A percentile compares a stretch with the other conserved stretches of the same genome.
Conservation (phyloP, 2,888 invertebrate genomes). For the Branchipolynoe longqiensis region DNA sequence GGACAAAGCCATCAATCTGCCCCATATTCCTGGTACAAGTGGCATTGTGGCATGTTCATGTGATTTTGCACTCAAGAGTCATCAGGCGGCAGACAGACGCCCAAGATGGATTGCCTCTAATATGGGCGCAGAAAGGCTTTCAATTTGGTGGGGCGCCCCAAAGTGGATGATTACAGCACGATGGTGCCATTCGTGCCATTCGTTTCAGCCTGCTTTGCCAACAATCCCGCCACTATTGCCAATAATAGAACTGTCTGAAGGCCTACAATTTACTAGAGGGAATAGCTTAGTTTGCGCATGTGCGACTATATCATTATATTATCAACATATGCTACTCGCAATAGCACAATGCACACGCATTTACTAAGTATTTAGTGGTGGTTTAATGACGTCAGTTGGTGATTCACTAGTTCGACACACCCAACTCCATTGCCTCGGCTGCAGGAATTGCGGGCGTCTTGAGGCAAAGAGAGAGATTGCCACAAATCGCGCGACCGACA, state of each 20-base stretch:
- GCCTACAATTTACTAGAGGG: too few relatives aligned
- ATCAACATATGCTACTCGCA: too few relatives aligned
- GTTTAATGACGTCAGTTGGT: too few relatives aligned
- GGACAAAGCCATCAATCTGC: constrained; percentile 20
- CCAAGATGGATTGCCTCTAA: constrained; percentile 48
- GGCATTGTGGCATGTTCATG: constrained; percentile 46
- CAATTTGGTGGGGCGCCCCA: constrained; percentile 19
- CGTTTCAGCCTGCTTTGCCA: constrained; percentile 22
- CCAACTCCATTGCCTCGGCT: constrained; percentile 10
- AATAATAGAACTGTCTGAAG: too few relatives aligned
- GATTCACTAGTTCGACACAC: too few relatives aligned
- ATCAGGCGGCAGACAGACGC: constrained; percentile 46
- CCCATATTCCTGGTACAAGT: constrained; percentile 34
- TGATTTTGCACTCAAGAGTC: constrained; percentile 53
- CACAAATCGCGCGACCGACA: constrained; percentile 12
- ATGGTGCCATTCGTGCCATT: constrained; percentile 8
- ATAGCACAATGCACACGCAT: too few relatives aligned
- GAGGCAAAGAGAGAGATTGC: constrained; percentile 23
- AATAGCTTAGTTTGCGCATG: too few relatives aligned
- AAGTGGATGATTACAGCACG: constrained; percentile 51
- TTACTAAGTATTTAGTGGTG: too few relatives aligned
- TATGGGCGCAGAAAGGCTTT: constrained; percentile 51
- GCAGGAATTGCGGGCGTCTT: constrained; percentile 48
- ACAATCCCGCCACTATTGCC: too few relatives aligned
- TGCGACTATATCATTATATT: too few relatives aligned